Base-by-base conservation (phyloP, 2,888 invertebrate genomes). In the Fabriciana adippe region DNA sequence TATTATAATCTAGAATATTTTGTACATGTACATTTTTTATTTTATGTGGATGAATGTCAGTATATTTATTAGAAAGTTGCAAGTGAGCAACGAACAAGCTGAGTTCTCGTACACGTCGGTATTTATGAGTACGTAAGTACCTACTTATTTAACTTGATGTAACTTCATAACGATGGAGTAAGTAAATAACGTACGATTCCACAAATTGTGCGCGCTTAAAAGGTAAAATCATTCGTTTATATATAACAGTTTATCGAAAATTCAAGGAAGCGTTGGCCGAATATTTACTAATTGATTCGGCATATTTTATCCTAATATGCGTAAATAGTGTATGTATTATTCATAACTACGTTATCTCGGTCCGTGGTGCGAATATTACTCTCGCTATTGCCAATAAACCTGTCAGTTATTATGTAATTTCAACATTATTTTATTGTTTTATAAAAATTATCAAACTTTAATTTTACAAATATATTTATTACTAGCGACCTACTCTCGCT, bases 21-120 rank as follows among this genome's bases (percentile, higher is more conserved):
- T 56, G 53, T 47, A 50, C 64, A 65, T 64, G 41, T 55, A 54
- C 18, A 47, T 56, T 69, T 70, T 50, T 62, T 55, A 68, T 61
- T 69, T 69, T 68, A 67, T 65, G 55, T 66, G 47, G 55, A 69
- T 67, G 66, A 64, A 70, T 72, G 71, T 69, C 69, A 73, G 69
- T 73, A 72, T 84, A 83, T 86, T 84, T 86, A 88, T 90, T 90
- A 90, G 90, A 90, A 90, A 90, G 90, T 90, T 87, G 85, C 85
- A 86, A 89, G 85, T 87, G 85, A 86, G 85, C 83, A 69, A 69
- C 81, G 83, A 87, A 88, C 87, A 85, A 89, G 89, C 88, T 88
- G 81, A 87, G 86, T 84, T 79, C 78, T 79, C 72, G 78, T 79
- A 83, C 83, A 83, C 80, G 81, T 84, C 81, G 74, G 75, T 80